Conservation (phyloP, 2,113 vertebrate genomes). For the Porphyrio hochstetteri region DNA sequence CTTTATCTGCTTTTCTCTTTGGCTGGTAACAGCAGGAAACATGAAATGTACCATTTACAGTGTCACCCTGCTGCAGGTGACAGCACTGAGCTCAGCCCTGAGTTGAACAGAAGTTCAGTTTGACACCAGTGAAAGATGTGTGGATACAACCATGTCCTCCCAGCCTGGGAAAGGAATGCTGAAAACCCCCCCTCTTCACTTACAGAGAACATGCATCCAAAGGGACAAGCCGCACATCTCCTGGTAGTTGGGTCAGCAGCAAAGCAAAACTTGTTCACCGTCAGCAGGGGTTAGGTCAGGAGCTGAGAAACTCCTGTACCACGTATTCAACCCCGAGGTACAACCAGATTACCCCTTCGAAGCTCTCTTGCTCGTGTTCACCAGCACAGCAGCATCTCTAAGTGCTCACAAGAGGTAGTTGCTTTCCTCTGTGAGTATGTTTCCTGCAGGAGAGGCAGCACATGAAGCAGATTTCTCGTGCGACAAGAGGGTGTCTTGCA, state of each 20-base stretch:
- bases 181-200: background rate
- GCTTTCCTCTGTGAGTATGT: fast-evolving
- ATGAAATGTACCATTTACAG: background rate
- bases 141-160: fast-evolving
- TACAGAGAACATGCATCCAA: background rate
- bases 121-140: background rate
- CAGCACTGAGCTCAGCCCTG: background rate
- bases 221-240: background rate
- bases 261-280: background rate
- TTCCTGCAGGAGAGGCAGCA: background rate
- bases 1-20: background rate
- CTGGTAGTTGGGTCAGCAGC: background rate
- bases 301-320: background rate
- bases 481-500: background rate
- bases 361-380: background rate
- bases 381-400: background rate
- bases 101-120: background rate
- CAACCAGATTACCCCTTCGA: background rate
- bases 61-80: background rate
- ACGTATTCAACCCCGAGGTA: background rate
- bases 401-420: background rate
- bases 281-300: background rate
- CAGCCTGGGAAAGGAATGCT: background rate
- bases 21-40: background rate
- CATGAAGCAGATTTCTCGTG: background rate